Evolutionary conservation across 2,797 vertebrate species (phyloP).

Genomic region (Linurgus olivaceus): DNA sequence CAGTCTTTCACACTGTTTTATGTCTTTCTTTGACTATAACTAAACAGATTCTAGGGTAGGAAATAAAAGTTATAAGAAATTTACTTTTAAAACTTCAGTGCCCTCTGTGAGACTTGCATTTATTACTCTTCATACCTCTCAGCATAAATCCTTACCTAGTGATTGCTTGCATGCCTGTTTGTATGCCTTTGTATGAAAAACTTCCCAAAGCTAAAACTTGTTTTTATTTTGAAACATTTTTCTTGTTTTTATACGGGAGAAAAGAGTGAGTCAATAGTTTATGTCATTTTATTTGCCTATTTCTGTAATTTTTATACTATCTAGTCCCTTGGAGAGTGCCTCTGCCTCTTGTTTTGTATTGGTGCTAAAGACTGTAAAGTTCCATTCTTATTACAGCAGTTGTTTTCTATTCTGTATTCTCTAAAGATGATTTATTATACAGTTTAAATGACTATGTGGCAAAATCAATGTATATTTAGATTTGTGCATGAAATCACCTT

Average conservation of each 20-base stretch:
- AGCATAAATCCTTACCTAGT: background rate
- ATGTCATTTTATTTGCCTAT: background rate
- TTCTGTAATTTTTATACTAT: background rate
- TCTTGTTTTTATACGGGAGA: background rate
- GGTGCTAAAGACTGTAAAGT: background rate
- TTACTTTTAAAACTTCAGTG: background rate
- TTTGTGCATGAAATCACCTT: background rate
- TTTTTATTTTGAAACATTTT: background rate
- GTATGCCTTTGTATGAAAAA: background rate
- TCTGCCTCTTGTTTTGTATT: background rate
- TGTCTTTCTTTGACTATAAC: background rate
- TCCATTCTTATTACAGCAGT: background rate
- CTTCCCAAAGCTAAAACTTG: accelerated
- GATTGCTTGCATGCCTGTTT: background rate
- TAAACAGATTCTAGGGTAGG: background rate
- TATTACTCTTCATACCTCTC: background rate
- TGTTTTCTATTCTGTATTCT: background rate
- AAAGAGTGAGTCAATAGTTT: background rate
- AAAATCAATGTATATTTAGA: background rate
- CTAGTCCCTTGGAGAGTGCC: background rate
- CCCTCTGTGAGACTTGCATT: background rate
- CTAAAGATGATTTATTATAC: background rate
- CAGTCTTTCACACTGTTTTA: background rate
- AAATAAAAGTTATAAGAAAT: background rate
- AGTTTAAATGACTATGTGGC: background rate